phyloP scores from a whole-genome alignment of 2,888 invertebrate species.

The Coleophora deauratella region DNA sequence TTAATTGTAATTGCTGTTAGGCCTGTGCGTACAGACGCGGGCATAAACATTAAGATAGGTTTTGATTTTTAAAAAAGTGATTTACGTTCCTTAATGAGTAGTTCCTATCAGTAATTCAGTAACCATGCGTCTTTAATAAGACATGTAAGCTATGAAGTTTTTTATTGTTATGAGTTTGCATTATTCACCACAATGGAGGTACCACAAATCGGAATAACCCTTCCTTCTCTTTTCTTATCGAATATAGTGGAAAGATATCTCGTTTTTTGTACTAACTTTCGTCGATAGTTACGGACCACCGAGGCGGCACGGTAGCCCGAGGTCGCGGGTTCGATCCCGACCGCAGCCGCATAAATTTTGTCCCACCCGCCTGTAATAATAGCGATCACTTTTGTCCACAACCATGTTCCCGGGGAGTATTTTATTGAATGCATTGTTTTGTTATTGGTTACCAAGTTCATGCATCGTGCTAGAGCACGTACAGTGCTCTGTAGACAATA shows the following conservation, averaged over 20 bases:
- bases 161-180: too few species aligned
- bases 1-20: neutral
- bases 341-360: conserved; percentile 51
- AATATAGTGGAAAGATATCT: too few species aligned
- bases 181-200: too few species aligned
- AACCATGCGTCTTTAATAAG: too few species aligned
- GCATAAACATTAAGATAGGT: conserved; percentile 1
- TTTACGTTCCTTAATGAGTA: too few species aligned
- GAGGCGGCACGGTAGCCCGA: conserved; percentile 50
- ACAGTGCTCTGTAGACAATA: too few species aligned
- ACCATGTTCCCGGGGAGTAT: conserved; percentile 33
- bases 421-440: conserved; percentile 38
- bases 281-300: conserved; percentile 37
- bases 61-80: conserved; percentile 8
- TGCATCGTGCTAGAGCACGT: neutral
- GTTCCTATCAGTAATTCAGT: too few species aligned
- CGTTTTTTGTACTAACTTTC: too few species aligned
- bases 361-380: conserved; percentile 53
- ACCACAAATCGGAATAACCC: too few species aligned
- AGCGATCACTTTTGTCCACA: conserved; percentile 49
- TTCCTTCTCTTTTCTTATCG: too few species aligned
- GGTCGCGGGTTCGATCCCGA: conserved; percentile 50
- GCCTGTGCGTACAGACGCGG: too few species aligned
- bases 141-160: too few species aligned
- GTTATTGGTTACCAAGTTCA: conserved; percentile 5